phyloP scores from a whole-genome alignment of 2,797 vertebrate species.

The Sebastes kiyomatsui region DNA sequence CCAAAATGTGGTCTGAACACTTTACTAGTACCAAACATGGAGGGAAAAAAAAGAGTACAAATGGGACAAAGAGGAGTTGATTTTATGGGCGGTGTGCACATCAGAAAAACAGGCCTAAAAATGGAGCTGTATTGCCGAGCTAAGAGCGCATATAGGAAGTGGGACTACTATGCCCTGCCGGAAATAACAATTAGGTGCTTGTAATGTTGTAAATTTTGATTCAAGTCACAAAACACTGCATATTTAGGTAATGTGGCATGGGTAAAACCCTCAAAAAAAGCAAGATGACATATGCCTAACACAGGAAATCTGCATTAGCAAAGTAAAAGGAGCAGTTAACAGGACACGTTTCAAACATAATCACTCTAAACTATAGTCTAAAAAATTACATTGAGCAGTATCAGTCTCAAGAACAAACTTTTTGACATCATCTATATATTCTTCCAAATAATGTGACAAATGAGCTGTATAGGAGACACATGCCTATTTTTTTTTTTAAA shows the following conservation, averaged over 20 bases:
- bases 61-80: background rate
- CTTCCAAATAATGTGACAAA: background rate
- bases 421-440: background rate
- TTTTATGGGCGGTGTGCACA: background rate
- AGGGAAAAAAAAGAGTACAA: background rate
- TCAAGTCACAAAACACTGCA: background rate
- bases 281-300: background rate
- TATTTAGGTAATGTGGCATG: background rate
- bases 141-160: conserved; percentile 1
- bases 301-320: background rate
- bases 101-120: background rate
- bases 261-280: background rate
- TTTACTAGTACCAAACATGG: background rate
- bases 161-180: background rate
- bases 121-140: background rate
- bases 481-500: background rate
- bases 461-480: background rate
- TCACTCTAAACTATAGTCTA: background rate
- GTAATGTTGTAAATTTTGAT: background rate
- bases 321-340: background rate
- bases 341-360: background rate
- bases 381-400: background rate
- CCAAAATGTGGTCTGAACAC: conserved; percentile 10
- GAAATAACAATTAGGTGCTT: conserved; percentile 12
- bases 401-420: background rate